Conservation (phyloP, 2,113 vertebrate genomes). For the Casuarius casuarius region DNA sequence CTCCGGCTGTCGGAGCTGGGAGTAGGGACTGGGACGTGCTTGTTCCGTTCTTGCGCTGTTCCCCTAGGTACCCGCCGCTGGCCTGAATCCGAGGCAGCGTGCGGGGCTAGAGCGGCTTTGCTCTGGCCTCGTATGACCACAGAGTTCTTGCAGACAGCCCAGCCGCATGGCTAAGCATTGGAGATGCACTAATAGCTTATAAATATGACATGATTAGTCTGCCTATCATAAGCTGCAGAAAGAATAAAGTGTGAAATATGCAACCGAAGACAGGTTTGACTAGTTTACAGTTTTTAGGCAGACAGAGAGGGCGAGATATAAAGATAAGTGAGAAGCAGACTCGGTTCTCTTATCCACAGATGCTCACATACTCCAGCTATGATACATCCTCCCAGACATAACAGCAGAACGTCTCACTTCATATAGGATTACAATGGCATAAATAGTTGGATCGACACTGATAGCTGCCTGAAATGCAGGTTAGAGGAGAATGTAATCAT, state of each 20-base stretch:
- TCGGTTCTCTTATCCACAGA: not conserved
- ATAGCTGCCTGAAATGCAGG: not conserved
- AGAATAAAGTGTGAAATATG: not conserved
- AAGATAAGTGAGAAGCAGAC: not conserved
- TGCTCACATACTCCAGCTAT: not conserved
- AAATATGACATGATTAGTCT: not conserved
- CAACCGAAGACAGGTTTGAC: not conserved
- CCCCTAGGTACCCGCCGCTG: not conserved
- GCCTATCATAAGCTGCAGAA: not conserved
- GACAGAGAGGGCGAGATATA: not conserved
- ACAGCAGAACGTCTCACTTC: not conserved
- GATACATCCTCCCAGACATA: not conserved
- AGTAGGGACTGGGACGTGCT: not conserved
- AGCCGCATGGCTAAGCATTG: not conserved
- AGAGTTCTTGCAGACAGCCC: not conserved
- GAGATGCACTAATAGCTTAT: not conserved
- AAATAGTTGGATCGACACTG: not conserved
- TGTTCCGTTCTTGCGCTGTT: fast-evolving
- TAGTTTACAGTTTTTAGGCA: not conserved
- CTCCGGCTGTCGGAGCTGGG: not conserved
- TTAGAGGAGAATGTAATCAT: not conserved
- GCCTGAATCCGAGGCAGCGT: not conserved
- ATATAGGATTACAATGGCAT: not conserved
- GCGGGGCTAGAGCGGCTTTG: not conserved
- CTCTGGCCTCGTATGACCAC: not conserved